Evolutionary conservation across 2,113 vertebrate genomes (phyloP), one percentile per base, ranked within the genome.

Genomic region (Excalfactoria chinensis): DNA sequence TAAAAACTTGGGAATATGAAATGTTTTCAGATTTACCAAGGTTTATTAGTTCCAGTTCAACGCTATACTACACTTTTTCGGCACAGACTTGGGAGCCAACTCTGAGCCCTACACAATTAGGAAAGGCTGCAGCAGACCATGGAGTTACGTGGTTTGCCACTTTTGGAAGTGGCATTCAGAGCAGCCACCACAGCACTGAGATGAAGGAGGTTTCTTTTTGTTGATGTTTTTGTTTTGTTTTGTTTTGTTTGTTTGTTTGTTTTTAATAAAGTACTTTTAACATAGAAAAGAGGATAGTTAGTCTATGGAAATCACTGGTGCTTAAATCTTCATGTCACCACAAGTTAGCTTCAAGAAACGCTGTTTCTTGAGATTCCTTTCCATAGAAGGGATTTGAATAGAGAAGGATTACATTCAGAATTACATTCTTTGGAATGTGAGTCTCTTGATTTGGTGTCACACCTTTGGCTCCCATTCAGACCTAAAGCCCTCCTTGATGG

Each of bases 381-480:
- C 64, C 30, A 23, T 6, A 3, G 34, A 23, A 23, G 22, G 69
- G 30, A 13, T 76, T 34, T 64, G 30, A 49, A 58, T 48, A n/a
- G 28, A 79, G 68, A 74, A 81, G 48, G 23, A 37, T 23, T 28
- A 53, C 15, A 37, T 46, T 68, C 34, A 72, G 35, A 78, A 55
- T 62, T 40, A 40, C 35, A 17, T 25, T 62, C 23, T 62, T 16
- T 25, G 25, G 35, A 62, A 62, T 16, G 10, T 30, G 30, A 25
- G 13, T 43, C 16, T 2, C 4, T 35, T 19, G 4, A 15, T 56
- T 66, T 74, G 11, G 9, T 51, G 17, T 56, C 35, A 66, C 2
- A 4, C n/a, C 13, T 35, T 15, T 8, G 0, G 0, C 4, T 3
- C 9, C 18, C 28, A 43, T 37, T 53, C 37, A 34, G 23, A 32